Base-by-base conservation (phyloP, 2,113 vertebrate genomes). In the Eudorcas thomsonii region DNA sequence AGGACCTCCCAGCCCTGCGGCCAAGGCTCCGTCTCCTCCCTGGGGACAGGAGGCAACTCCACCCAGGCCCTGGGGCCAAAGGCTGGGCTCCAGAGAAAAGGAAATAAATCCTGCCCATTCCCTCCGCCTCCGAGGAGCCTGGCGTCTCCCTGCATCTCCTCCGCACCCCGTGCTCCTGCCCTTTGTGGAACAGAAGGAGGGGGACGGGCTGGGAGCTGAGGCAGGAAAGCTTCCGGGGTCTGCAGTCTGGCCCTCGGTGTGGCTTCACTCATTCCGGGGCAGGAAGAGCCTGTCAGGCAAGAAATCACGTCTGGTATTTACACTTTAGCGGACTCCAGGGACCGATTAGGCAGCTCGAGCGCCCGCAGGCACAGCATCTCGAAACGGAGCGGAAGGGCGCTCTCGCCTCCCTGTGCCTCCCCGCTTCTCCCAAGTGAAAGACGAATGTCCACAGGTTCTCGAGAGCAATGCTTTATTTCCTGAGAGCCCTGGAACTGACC, bases 401-500 rank as follows among this genome's bases (percentile, higher is more conserved):
- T 82, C 81, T 95, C 28, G 64, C 28, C 48, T 45, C 80, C 93
- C 52, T 62, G 82, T 71, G 80, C 91, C 82, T 95, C 54, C 33
- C 26, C 54, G 33, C 48, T 81, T 96, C 36, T 91, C 94, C 97
- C 97, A 98, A 96, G 97, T 94, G 95, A 97, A 98, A 97, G 45
- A 26, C 96, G 97, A 95, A 74, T 0, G 45, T 97, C 98, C 97
- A 97, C 90, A 88, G 95, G 97, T 98, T 97, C 86, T 98, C 74
- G 90, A 91, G 57, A 98, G 85, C 57, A 59, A 98, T 26, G 48
- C 77, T 99, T 99, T 99, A 99, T 99, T 99, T 96, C 89, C 84
- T 86, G 57, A 28, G 93, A 96, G 54, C 94, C 96, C 96, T 80
- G 93, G 85, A 97, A 80, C 6, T 36, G 55, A 77, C 12, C 21